Conservation (phyloP, 2,113 vertebrate species). For the Hippocampus zosterae region DNA sequence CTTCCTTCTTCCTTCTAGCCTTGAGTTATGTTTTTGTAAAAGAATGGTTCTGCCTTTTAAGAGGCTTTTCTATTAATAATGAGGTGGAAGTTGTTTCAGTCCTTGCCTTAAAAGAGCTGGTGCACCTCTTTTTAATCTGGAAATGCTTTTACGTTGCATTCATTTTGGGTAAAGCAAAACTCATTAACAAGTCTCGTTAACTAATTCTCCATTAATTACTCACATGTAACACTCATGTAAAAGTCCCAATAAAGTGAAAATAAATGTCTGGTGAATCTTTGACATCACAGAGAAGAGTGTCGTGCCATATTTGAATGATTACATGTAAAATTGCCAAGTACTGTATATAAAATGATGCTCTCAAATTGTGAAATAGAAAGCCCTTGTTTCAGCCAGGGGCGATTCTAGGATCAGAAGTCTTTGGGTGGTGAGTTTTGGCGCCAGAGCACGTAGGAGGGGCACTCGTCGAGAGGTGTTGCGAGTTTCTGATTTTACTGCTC, state of each 20-base stretch:
- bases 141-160: background rate
- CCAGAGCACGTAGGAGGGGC: too few species aligned
- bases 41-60: slow-evolving; percentile 18
- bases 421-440: too few species aligned
- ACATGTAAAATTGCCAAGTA: background rate
- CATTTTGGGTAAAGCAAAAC: background rate
- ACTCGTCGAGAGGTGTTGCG: too few species aligned
- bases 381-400: too few species aligned
- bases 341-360: background rate
- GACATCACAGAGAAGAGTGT: background rate
- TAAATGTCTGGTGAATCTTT: background rate
- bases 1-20: slow-evolving; percentile 31
- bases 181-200: background rate
- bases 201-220: background rate
- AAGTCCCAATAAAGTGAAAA: background rate
- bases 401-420: too few species aligned
- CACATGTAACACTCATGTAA: background rate
- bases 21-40: slow-evolving; percentile 31
- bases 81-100: slow-evolving; percentile 33
- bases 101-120: slow-evolving; percentile 20
- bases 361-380: too few species aligned
- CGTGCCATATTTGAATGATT: background rate
- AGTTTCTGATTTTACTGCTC: too few species aligned
- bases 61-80: slow-evolving; percentile 28
- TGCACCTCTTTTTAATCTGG: slow-evolving; percentile 3